A percentile compares a stretch with the other conserved stretches of the same genome.
phyloP scores from a whole-genome alignment of 2,888 invertebrate species.

The Athalia rosae region DNA sequence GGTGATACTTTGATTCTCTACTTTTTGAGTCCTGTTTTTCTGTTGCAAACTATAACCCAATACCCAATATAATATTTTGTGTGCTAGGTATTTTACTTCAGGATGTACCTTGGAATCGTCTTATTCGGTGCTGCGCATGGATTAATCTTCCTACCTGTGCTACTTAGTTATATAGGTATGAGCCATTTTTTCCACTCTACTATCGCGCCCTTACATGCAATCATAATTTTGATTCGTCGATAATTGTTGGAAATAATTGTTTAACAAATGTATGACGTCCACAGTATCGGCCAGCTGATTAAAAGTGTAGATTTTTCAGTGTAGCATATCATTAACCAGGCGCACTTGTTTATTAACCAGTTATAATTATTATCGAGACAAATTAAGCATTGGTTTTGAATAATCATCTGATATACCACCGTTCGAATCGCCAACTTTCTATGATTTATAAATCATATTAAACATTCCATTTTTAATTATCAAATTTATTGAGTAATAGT shows the following conservation, averaged over 20 bases:
- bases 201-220: neutral
- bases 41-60: neutral
- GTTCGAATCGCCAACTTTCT: neutral
- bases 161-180: conserved; percentile 97
- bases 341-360: too few species aligned
- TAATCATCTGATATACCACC: too few species aligned
- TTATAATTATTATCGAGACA: too few species aligned
- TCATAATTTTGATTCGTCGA: conserved; percentile 9
- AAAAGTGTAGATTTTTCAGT: too few species aligned
- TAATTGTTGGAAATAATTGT: neutral
- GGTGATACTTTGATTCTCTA: conserved; percentile 66
- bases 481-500: conserved; percentile 1
- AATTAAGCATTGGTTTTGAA: too few species aligned
- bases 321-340: too few species aligned
- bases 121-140: conserved; percentile 98
- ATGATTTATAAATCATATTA: neutral
- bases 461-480: conserved; percentile 4
- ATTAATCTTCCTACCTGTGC: conserved; percentile 96
- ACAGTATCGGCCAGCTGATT: too few species aligned
- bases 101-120: conserved; percentile 98
- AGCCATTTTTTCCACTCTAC: conserved; percentile 9
- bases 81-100: conserved; percentile 90
- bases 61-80: conserved; percentile 34
- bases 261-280: neutral
- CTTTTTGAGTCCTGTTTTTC: neutral